A percentile compares a stretch with the other conserved stretches of the same genome.
These are phyloP conservation scores for Ctenodactylus gundi DNA, from an alignment of 2,113 vertebrate genomes.

Conservation along the genomic window DNA sequence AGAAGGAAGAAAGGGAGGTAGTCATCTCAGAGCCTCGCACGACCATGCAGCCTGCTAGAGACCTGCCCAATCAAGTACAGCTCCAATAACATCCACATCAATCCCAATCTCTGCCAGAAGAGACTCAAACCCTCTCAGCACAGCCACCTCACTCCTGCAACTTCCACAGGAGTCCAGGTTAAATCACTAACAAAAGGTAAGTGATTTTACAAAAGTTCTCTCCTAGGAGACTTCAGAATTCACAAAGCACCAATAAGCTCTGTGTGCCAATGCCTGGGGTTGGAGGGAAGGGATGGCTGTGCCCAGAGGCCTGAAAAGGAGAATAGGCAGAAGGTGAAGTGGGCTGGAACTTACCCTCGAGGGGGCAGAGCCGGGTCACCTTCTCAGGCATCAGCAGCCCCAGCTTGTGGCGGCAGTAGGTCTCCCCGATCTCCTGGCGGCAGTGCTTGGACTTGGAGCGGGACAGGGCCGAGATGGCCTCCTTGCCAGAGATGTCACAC, in stretches of 20 bases:
- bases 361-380: conserved; percentile 92
- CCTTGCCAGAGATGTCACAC: conserved; percentile 97
- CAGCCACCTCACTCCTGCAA: neutral
- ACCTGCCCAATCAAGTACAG: neutral
- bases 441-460: conserved; percentile 93
- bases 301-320: neutral
- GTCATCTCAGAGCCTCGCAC: neutral
- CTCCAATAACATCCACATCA: neutral
- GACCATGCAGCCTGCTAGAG: neutral
- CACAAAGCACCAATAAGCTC: neutral
- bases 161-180: neutral
- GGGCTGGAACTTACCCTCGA: conserved; percentile 91
- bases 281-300: neutral
- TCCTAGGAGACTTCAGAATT: neutral
- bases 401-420: conserved; percentile 94
- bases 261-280: rapidly evolving
- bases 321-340: neutral
- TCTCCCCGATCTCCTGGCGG: conserved; percentile 93
- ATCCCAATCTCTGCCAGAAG: neutral
- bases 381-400: conserved; percentile 95
- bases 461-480: conserved; percentile 95
- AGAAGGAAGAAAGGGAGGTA: no score
- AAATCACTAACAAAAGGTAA: neutral
- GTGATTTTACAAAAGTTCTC: neutral
- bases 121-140: rapidly evolving